Evolutionary conservation across 2,113 vertebrate genomes (phyloP).

Genomic region (Coregonus clupeaformis): DNA sequence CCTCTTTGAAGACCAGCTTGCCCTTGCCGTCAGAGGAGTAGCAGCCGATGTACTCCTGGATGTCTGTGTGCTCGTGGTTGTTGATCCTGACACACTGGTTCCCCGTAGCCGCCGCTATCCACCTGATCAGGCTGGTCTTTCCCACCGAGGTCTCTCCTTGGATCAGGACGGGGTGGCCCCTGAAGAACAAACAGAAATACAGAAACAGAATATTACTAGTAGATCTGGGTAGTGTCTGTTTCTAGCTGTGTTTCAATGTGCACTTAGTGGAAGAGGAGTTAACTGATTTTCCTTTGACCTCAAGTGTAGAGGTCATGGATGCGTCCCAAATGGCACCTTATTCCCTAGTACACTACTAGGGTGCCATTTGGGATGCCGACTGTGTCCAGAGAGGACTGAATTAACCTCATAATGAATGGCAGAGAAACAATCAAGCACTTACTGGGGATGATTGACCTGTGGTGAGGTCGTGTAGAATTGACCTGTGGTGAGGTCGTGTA

Average conservation of each 20-base stretch:
- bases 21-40: constrained; percentile 89
- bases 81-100: constrained; percentile 97
- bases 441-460: too few relatives aligned
- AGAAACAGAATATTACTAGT: not conserved
- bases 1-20: constrained; percentile 92
- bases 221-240: not conserved
- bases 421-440: too few relatives aligned
- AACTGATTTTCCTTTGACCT: not conserved
- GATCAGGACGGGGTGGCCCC: constrained; percentile 90
- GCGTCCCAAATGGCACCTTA: too few relatives aligned
- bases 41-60: constrained; percentile 97
- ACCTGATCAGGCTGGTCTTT: constrained; percentile 94
- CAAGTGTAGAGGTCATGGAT: not conserved
- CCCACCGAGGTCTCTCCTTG: constrained; percentile 97
- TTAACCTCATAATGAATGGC: too few relatives aligned
- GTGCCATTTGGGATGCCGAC: too few relatives aligned
- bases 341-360: too few relatives aligned
- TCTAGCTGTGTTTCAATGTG: not conserved
- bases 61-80: constrained; percentile 97
- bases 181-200: constrained; percentile 52
- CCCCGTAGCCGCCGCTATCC: constrained; percentile 88
- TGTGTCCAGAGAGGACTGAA: too few relatives aligned
- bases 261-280: not conserved
- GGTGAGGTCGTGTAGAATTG: too few relatives aligned
- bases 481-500: too few relatives aligned